Evolutionary conservation across 2,113 vertebrate genomes (phyloP).

Genomic region (Irena cyanogastra): DNA sequence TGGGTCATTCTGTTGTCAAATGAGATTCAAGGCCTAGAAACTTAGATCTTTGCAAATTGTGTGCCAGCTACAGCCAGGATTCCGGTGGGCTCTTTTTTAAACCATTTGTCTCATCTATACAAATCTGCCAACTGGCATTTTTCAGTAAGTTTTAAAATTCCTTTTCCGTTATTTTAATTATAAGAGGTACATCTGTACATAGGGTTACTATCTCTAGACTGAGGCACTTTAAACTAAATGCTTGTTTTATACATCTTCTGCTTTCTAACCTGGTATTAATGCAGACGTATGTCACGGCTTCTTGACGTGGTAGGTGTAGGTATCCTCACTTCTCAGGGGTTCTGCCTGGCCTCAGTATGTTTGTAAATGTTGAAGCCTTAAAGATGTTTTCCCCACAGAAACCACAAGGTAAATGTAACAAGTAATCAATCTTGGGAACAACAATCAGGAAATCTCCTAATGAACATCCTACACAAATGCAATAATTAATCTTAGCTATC

Average conservation of each 20-base stretch:
- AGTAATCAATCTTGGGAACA: slow-evolving; percentile 69
- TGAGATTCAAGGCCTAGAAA: background rate
- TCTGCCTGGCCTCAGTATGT: slow-evolving; percentile 20
- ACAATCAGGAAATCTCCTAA: slow-evolving; percentile 73
- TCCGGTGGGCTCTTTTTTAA: background rate
- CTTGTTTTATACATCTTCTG: background rate
- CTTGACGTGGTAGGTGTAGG: background rate
- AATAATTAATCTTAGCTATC: slow-evolving; percentile 74
- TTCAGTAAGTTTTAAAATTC: background rate
- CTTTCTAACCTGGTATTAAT: background rate
- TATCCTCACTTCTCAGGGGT: background rate
- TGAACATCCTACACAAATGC: slow-evolving; percentile 67
- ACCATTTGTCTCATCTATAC: background rate
- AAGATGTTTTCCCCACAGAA: slow-evolving; percentile 69
- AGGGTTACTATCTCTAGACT: background rate
- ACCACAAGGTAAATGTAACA: slow-evolving; percentile 67
- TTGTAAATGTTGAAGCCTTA: slow-evolving; percentile 56
- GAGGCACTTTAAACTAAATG: slow-evolving; percentile 15
- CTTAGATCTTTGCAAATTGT: background rate
- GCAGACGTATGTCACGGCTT: rapidly evolving
- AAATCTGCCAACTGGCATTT: background rate
- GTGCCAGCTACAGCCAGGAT: background rate
- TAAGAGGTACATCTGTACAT: background rate
- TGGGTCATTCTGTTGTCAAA: background rate
- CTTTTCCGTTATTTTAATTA: background rate